Evolutionary conservation across 2,888 invertebrate species (phyloP), one percentile per base, ranked within the genome.

Genomic region (Pharmacophagus antenor): DNA sequence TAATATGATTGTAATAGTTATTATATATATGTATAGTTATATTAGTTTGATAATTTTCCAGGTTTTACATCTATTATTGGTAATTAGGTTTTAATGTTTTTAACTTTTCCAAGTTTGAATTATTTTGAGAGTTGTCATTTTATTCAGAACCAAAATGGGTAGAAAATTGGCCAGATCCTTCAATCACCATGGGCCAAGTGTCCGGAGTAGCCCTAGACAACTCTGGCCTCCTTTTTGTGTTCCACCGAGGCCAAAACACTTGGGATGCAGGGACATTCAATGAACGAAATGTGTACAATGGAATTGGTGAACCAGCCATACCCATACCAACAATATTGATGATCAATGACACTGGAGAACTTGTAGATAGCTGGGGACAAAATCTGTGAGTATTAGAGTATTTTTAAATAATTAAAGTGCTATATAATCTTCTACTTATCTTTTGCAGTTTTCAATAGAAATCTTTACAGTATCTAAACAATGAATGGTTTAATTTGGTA

Each of bases 201-300:
- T 94, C 95, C 0, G 97, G 96, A 4, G 93, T 98, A 1, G 93
- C 95, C 5, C 87, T 96, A 17, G 96, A 97, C 76, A 88, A 86
- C 2, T 76, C 88, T n/a, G 96, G 95, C 0, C 93, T 93, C 63
- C 88, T 97, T 12, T 93, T 95, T 15, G 93, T 97, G 42, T 97
- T 98, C 77, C 98, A 98, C 81, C 92, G 98, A 66, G 95, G 93
- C 0, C 86, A 92, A 58, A 91, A 94, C 65, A 76, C 91, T 0
- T 95, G 95, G 95, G 92, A 89, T 58, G 75, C 72, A 3, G 74
- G 69, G 4, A 93, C 95, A 0, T 96, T 96, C 73, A 83, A 92
- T 49, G 65, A 68, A 0, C 73, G 85, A 15, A 92, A 95, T 75
- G 91, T 92, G 0, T 94, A 92, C 70, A 80, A 77, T 55, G 86